Evolutionary conservation across 2,113 vertebrate species (phyloP).

Genomic region (Vulpes ferrilata): DNA sequence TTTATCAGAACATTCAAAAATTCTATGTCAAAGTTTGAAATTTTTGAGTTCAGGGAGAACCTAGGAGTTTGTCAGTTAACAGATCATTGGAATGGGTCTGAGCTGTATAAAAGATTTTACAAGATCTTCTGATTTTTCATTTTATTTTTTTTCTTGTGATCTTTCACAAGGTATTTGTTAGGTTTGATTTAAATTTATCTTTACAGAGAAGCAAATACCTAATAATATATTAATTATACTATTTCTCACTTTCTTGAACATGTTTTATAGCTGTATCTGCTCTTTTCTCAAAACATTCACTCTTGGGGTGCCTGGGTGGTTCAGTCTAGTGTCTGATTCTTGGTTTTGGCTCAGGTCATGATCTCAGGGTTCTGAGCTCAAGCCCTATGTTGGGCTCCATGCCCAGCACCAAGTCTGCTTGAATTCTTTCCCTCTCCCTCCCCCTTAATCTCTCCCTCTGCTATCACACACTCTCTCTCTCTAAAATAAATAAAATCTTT

Average conservation of each 20-base stretch:
- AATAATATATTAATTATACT: neutral
- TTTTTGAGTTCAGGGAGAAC: neutral
- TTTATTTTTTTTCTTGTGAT: conserved; percentile 46
- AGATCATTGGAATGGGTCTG: neutral
- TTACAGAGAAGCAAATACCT: neutral
- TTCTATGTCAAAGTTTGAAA: neutral
- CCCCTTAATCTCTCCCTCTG: too few species aligned
- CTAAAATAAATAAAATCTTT: too few species aligned
- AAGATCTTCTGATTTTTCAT: conserved; percentile 25
- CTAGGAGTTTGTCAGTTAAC: neutral
- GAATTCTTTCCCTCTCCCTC: too few species aligned
- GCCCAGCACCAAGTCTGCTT: too few species aligned
- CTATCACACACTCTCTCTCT: too few species aligned
- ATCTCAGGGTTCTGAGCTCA: too few species aligned
- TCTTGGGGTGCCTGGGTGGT: too few species aligned
- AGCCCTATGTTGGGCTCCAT: too few species aligned
- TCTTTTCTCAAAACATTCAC: neutral
- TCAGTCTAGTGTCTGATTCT: too few species aligned
- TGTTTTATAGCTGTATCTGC: neutral
- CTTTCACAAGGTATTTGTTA: neutral
- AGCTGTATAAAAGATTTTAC: neutral
- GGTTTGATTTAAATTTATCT: conserved; percentile 21
- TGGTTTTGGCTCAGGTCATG: too few species aligned
- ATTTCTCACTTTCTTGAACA: neutral
- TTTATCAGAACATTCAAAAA: neutral